These are phyloP conservation scores for Phylloscopus whistleri DNA, from an alignment of 2,113 vertebrate genomes.

Conservation along the genomic window DNA sequence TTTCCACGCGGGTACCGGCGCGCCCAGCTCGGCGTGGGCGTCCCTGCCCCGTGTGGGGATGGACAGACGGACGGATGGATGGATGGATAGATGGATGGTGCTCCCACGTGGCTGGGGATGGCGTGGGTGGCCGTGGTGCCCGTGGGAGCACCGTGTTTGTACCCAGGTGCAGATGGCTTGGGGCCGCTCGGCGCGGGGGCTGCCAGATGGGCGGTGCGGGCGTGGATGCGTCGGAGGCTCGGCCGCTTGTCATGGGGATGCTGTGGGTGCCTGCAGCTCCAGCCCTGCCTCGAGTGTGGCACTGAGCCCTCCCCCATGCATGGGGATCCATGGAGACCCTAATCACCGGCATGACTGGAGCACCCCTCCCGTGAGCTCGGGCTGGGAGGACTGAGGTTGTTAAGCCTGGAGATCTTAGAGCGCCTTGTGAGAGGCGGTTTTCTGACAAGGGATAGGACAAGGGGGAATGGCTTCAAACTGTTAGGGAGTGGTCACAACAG, in stretches of 20 bases:
- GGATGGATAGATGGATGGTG: too few species aligned
- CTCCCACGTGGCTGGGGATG: neutral
- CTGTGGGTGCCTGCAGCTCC: neutral
- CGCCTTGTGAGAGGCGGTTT: neutral
- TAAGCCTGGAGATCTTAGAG: neutral
- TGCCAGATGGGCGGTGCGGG: neutral
- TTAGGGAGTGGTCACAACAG: neutral
- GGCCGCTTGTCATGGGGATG: neutral
- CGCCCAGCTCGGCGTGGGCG: neutral
- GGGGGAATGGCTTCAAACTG: neutral
- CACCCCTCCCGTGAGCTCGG: neutral
- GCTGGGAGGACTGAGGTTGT: neutral
- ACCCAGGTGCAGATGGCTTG: neutral
- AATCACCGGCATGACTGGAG: neutral
- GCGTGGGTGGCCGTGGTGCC: neutral
- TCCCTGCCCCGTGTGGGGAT: neutral
- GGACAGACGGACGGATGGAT: neutral
- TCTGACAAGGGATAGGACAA: too few species aligned
- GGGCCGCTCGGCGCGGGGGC: neutral
- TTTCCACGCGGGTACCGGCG: neutral
- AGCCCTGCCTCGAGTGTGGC: accelerated
- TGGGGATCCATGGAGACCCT: accelerated
- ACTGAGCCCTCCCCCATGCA: neutral
- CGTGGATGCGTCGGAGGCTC: neutral
- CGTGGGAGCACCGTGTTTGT: neutral